These are phyloP conservation scores for Notocelia uddmanniana DNA, from an alignment of 2,888 invertebrate genomes.

Conservation along the genomic window DNA sequence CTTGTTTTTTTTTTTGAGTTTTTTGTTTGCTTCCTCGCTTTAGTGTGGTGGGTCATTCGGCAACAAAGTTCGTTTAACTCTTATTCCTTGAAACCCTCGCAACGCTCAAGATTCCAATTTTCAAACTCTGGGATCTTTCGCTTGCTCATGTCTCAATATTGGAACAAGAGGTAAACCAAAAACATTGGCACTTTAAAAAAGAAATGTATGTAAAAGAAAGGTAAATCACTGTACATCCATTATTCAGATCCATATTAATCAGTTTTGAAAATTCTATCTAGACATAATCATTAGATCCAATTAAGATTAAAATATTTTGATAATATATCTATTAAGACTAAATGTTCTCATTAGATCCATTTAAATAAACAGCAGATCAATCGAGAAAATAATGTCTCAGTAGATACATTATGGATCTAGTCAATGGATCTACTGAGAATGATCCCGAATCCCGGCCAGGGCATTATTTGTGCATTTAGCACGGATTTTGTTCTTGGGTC, in stretches of 20 bases:
- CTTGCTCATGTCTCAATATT: neutral
- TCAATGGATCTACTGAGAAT: conserved; percentile 6
- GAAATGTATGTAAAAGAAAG: too few relatives aligned
- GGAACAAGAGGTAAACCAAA: neutral
- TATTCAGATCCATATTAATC: neutral
- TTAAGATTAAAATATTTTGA: conserved; percentile 10
- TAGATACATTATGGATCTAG: neutral
- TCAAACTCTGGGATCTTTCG: neutral
- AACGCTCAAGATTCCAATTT: neutral
- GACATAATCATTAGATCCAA: conserved; percentile 13
- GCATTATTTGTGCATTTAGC: too few relatives aligned
- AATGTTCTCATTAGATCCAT: conserved; percentile 8
- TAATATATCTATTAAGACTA: conserved; percentile 11
- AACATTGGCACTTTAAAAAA: neutral
- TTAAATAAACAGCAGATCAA: conserved; percentile 10
- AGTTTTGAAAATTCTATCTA: conserved; percentile 14
- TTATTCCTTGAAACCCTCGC: neutral
- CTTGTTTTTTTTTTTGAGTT: too few relatives aligned
- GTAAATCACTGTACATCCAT: neutral
- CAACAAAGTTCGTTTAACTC: too few relatives aligned
- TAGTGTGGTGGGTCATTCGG: neutral
- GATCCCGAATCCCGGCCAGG: too few relatives aligned
- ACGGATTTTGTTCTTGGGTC: too few relatives aligned
- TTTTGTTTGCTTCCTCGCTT: too few relatives aligned
- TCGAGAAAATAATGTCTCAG: neutral